These are phyloP conservation scores for Cephus nigrinus DNA, from an alignment of 2,888 invertebrate genomes.

Conservation along the genomic window DNA sequence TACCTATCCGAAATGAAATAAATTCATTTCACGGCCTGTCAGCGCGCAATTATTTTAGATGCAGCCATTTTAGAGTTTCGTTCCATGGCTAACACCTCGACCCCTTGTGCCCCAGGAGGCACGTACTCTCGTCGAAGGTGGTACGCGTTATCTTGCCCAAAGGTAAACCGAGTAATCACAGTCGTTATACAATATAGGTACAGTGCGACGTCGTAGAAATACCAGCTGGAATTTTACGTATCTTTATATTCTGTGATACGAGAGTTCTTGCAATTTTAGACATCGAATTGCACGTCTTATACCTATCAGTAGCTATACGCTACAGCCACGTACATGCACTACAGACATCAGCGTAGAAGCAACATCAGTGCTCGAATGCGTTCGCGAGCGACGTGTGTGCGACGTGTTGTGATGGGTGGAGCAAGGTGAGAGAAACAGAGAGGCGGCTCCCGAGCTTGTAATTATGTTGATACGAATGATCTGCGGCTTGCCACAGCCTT, in stretches of 20 bases:
- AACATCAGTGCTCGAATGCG: not conserved
- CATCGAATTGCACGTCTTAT: not conserved
- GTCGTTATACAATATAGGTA: not conserved
- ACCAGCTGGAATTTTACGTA: not conserved
- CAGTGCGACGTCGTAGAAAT: not conserved
- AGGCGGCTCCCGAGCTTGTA: slow-evolving; percentile 67
- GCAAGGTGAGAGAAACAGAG: slow-evolving; percentile 65
- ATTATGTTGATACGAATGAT: slow-evolving; percentile 68
- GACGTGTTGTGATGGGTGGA: slow-evolving; percentile 65
- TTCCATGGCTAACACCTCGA: slow-evolving; percentile 56
- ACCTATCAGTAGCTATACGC: not conserved
- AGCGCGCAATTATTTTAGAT: slow-evolving; percentile 65
- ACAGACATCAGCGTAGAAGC: not conserved
- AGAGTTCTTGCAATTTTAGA: not conserved
- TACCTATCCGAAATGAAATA: slow-evolving; percentile 65
- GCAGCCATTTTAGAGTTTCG: slow-evolving; percentile 57
- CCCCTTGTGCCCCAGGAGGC: slow-evolving; percentile 45
- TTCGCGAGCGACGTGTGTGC: slow-evolving; percentile 41
- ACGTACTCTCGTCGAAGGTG: slow-evolving; percentile 23
- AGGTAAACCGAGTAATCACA: slow-evolving; percentile 16
- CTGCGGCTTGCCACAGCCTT: slow-evolving; percentile 63
- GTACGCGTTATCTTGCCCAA: slow-evolving; percentile 8
- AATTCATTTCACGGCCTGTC: slow-evolving; percentile 67
- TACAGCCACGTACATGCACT: not conserved
- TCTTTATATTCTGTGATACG: not conserved